Evolutionary conservation across 2,888 invertebrate species (phyloP).

Genomic region (Tribolium freemani): DNA sequence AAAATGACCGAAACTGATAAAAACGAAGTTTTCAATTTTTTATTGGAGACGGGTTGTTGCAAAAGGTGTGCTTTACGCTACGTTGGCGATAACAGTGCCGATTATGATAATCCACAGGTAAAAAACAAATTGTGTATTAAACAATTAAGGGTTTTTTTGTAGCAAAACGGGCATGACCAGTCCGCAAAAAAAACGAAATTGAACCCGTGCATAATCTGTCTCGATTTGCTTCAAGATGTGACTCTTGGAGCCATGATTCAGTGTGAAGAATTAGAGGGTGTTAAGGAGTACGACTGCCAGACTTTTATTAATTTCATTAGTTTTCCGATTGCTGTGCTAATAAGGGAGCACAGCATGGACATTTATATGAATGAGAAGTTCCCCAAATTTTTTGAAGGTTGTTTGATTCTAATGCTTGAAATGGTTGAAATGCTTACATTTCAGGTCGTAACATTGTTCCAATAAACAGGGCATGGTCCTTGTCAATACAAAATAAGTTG

Average conservation of each 20-base stretch:
- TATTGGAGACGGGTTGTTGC: conserved; percentile 16
- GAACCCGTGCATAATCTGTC: conserved; percentile 77
- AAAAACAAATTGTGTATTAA: neutral
- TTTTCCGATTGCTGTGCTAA: conserved; percentile 76
- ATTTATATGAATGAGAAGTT: conserved; percentile 73
- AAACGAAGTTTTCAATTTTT: neutral
- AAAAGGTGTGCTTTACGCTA: conserved; percentile 19
- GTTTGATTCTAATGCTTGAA: conserved; percentile 1
- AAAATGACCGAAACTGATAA: conserved; percentile 2
- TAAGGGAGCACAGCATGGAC: conserved; percentile 78
- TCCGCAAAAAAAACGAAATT: conserved; percentile 58
- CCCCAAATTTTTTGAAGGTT: conserved; percentile 67
- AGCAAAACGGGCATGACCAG: neutral
- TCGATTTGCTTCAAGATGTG: conserved; percentile 78
- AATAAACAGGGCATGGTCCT: conserved; percentile 46
- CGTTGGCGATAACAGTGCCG: neutral
- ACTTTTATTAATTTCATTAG: conserved; percentile 80
- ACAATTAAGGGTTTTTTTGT: neutral
- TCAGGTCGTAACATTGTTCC: conserved; percentile 63
- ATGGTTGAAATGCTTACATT: conserved; percentile 27
- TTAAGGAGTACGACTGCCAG: conserved; percentile 74
- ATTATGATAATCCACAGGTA: conserved; percentile 19
- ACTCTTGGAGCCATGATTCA: conserved; percentile 71
- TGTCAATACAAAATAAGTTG: conserved; percentile 41
- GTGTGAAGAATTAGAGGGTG: conserved; percentile 69